Evolutionary conservation across 2,797 vertebrate genomes (phyloP), one percentile per base, ranked within the genome.

Genomic region (Pipistrellus pipistrellus): DNA sequence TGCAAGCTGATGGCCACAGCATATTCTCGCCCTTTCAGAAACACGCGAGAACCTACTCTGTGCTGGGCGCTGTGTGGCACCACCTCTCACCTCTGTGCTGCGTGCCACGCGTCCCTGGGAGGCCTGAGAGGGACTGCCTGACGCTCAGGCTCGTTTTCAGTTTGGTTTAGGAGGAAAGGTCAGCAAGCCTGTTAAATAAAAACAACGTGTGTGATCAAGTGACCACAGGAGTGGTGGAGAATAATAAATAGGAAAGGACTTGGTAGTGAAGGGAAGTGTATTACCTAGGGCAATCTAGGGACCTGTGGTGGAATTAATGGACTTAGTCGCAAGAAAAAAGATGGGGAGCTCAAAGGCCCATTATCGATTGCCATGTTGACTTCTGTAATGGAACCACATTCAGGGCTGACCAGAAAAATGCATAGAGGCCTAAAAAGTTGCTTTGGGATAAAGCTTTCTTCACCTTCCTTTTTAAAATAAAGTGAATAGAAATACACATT

Each of bases 351-450:
- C 55, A 71, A 87, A 82, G 68, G 27, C 20, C 41, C 15, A 1
- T 78, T 44, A 8, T 14, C 32, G 5, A 1, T 27, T 30, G 17
- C 68, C 10, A 1, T 6, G 3, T 21, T 18, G 9, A n/a, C 38
- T 25, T 85, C 20, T 82, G 10, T 30, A 32, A n/a, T 9, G 53
- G 46, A 46, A 46, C 20, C 73, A 27, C 18, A 38, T 18, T 75
- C 78, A 69, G 85, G 76, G 18, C 71, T 91, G 35, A 23, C 44
- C 81, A 91, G 85, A 92, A 88, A 89, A 90, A 38, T 76, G 15
- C 8, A 15, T 8, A 8, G 51, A 92, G 27, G 15, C 51, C 55
- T 81, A 32, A 68, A 87, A 86, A 21, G 21, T 81, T 66, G 30
- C 83, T 62, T n/a, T 53, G 44, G 11, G 18, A 76, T 75, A 44